Conservation (phyloP, 2,888 invertebrate species). For the Epirrhoe alternata region DNA sequence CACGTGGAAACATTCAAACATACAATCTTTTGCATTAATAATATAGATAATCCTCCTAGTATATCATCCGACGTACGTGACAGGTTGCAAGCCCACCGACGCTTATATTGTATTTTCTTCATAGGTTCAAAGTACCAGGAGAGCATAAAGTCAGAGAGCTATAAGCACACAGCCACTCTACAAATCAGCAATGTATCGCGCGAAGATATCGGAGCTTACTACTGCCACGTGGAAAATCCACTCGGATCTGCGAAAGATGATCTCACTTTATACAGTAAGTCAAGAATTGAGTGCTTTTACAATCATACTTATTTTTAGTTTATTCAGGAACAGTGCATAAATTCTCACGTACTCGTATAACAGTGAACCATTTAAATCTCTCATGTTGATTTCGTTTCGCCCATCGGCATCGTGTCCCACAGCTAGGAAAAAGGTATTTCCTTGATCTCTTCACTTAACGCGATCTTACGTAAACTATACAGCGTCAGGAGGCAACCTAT, state of each 20-base stretch:
- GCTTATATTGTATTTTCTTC: not conserved
- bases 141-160: slow-evolving; percentile 63
- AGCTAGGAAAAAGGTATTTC: no score
- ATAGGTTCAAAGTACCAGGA: slow-evolving; percentile 69
- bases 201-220: slow-evolving; percentile 86
- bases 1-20: slow-evolving; percentile 79
- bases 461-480: no score
- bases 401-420: no score
- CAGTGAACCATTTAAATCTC: no score
- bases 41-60: not conserved
- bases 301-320: no score
- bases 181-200: slow-evolving; percentile 82
- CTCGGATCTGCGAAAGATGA: slow-evolving; percentile 87
- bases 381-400: no score
- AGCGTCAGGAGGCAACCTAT: no score
- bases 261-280: slow-evolving; percentile 88
- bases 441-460: no score
- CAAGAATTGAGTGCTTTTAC: no score
- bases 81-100: not conserved
- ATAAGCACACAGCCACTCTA: slow-evolving; percentile 86
- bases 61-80: not conserved
- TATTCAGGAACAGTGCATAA: no score
- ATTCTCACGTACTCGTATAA: no score
- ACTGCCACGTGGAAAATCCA: slow-evolving; percentile 87
- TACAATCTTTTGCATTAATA: not conserved